A percentile compares a stretch with the other conserved stretches of the same genome.
Evolutionary conservation across 2,888 invertebrate species (phyloP).

Genomic region (Brachynemurus nebulosus): DNA sequence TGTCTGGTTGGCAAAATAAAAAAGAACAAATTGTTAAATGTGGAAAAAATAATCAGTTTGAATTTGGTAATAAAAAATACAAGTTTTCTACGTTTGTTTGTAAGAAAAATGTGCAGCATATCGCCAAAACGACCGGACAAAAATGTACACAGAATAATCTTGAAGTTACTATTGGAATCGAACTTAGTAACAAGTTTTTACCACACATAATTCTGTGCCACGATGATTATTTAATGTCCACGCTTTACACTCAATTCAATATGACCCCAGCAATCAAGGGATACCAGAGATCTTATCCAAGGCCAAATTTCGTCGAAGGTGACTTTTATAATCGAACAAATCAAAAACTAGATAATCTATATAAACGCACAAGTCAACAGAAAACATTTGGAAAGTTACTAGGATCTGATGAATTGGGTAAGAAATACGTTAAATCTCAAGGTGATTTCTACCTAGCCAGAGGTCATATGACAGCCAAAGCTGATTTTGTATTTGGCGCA

Average conservation of each 20-base stretch:
- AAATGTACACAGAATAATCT: constrained; percentile 33
- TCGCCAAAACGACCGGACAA: constrained; percentile 30
- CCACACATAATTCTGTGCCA: constrained; percentile 39
- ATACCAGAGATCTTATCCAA: constrained; percentile 33
- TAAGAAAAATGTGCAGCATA: constrained; percentile 29
- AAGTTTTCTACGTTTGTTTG: constrained; percentile 33
- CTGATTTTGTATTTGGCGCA: constrained; percentile 36
- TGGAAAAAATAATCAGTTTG: not conserved
- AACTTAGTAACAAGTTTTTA: constrained; percentile 32
- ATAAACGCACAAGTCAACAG: constrained; percentile 15
- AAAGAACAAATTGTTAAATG: not conserved
- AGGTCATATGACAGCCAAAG: constrained; percentile 38
- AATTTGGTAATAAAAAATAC: not conserved
- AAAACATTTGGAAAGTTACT: constrained; percentile 20
- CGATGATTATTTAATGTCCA: constrained; percentile 34
- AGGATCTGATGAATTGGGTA: constrained; percentile 19
- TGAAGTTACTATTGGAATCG: constrained; percentile 39
- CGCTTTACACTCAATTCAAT: constrained; percentile 38
- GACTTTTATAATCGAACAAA: constrained; percentile 35
- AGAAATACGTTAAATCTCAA: constrained; percentile 21
- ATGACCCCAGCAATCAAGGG: constrained; percentile 34
- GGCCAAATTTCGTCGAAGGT: constrained; percentile 37
- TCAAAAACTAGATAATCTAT: constrained; percentile 20
- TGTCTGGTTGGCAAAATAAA: not conserved
- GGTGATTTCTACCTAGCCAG: constrained; percentile 28